Evolutionary conservation across 2,113 vertebrate species (phyloP).

Genomic region (Gadus macrocephalus): DNA sequence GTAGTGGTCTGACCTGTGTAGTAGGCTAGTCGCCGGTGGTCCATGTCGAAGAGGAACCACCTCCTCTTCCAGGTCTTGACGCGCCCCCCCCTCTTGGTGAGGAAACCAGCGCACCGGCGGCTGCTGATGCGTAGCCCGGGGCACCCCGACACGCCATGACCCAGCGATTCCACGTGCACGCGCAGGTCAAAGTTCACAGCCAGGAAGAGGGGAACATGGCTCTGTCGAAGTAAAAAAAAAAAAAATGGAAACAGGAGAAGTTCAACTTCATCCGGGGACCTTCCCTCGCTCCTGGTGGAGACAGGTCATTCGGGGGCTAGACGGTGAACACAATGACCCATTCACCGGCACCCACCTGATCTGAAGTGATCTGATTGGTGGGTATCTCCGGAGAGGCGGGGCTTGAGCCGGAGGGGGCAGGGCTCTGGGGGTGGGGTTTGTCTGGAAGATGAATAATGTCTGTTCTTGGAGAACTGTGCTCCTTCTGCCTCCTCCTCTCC

Average conservation of each 20-base stretch:
- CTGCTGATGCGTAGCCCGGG: conserved; percentile 69
- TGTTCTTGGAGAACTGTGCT: conserved; percentile 30
- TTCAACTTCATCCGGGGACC: background rate
- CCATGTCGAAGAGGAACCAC: conserved; percentile 88
- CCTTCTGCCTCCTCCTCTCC: conserved; percentile 46
- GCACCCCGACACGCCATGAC: conserved; percentile 78
- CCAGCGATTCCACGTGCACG: conserved; percentile 80
- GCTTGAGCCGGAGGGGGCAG: conserved; percentile 12
- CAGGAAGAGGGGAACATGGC: conserved; percentile 61
- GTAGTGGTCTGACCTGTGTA: conserved; percentile 73
- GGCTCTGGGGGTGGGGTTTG: conserved; percentile 33
- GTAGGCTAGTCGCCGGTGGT: conserved; percentile 80
- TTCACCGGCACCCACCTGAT: background rate
- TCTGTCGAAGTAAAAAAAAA: conserved; percentile 9
- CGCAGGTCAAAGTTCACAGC: conserved; percentile 78
- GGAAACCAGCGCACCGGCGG: conserved; percentile 77
- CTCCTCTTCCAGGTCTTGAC: conserved; percentile 92
- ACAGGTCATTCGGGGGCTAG: background rate
- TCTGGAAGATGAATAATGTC: conserved; percentile 30
- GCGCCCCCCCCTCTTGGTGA: conserved; percentile 85
- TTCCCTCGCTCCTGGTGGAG: background rate
- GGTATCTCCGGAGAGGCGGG: conserved; percentile 45
- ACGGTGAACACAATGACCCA: too few species aligned
- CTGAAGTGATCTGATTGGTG: background rate
- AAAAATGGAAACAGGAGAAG: conserved; percentile 6